phyloP scores from a whole-genome alignment of 1,140 invertebrate species.

The Chironomus striatipennis region DNA sequence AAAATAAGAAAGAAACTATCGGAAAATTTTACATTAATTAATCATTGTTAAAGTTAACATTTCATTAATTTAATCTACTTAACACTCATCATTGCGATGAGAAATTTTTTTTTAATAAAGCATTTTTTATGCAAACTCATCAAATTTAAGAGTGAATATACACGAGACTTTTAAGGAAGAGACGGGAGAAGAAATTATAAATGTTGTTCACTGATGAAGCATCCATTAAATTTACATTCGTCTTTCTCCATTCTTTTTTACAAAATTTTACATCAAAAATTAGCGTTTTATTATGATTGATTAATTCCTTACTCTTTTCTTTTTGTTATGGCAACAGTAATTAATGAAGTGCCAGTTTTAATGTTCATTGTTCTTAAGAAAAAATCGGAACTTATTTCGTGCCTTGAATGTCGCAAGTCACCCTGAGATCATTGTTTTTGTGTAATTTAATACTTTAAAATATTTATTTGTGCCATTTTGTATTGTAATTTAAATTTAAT shows the following conservation, averaged over 20 bases:
- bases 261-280: not conserved
- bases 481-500: no score
- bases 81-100: not conserved
- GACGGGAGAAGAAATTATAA: not conserved
- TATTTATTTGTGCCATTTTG: no score
- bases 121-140: not conserved
- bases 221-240: constrained; percentile 8
- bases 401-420: no score
- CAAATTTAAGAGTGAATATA: constrained; percentile 5
- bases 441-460: no score
- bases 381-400: no score
- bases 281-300: constrained; percentile 3
- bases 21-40: not conserved
- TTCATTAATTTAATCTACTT: constrained; percentile 15
- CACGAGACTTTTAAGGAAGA: not conserved
- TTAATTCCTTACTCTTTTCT: constrained; percentile 1
- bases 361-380: not conserved
- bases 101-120: not conserved
- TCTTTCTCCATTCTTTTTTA: not conserved
- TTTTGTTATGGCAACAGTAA: not conserved
- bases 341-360: constrained; percentile 3
- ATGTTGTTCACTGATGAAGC: not conserved
- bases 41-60: constrained; percentile 9
- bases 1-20: no score
- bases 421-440: no score